Evolutionary conservation across 2,797 vertebrate genomes (phyloP), one percentile per base, ranked within the genome.

Genomic region (Chaetodon trifasciatus): DNA sequence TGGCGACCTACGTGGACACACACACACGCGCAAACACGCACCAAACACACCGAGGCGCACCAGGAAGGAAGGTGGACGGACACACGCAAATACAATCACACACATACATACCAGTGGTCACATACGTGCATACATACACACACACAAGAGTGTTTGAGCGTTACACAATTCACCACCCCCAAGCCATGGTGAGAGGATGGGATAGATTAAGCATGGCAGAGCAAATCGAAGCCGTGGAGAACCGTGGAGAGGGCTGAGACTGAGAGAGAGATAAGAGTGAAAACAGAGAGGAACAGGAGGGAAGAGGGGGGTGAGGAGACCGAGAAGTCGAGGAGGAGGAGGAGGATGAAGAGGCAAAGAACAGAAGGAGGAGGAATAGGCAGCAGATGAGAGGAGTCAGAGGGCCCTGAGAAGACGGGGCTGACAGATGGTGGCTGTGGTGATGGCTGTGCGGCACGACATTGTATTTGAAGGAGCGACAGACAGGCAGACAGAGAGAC

Each of bases 1-100:
- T 99, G 98, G 89, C 98, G 98, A 91, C 98, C 98, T 99, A 96
- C 87, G 78, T 49, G 7, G 35, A 66, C 87, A 83, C 82, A 73
- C n/a, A 32, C 57, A 4, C 28, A 78, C 94, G 15, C 44, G 23
- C 76, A 28, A 44, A 32, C 69, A 67, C 75, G 49, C 79, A 49
- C 82, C 77, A 35, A 72, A 49, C n/a, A 17, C 58, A 44, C 13
- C 8, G 42, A 13, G 42, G 42, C 42, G 13, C 42, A 44, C 42
- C 42, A 44, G 42, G 42, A 44, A 13, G 13, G 42, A 44, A 44
- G 42, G 42, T 13, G 42, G 42, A 61, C 60, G 46, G 40, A 42
- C 58, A 78, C 67, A 72, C 19, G 16, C 44, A 47, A 15, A 79
- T 76, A 37, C 75, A 79, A 13, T 44, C 77, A 87, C 83, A 78